These are phyloP conservation scores for Popillia japonica DNA, from an alignment of 1,140 invertebrate genomes.

Conservation along the genomic window DNA sequence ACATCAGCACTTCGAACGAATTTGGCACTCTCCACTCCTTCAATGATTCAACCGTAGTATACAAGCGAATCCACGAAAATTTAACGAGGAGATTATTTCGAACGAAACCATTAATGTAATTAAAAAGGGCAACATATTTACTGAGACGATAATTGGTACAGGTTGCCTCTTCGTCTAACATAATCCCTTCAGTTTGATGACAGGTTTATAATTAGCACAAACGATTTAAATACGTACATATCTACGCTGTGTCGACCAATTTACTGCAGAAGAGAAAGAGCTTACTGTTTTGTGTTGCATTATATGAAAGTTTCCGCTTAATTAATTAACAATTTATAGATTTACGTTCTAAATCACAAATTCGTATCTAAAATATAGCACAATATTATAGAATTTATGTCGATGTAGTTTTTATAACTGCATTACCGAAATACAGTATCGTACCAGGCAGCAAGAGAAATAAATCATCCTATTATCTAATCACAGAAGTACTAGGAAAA, in stretches of 20 bases:
- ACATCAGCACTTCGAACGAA: not conserved
- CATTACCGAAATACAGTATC: too few relatives aligned
- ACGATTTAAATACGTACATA: slow-evolving; percentile 18
- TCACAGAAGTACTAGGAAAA: too few relatives aligned
- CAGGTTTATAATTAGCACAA: slow-evolving; percentile 13
- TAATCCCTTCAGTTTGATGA: slow-evolving; percentile 24
- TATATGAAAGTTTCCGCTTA: too few relatives aligned
- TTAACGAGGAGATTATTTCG: slow-evolving; percentile 31
- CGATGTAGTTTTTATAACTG: too few relatives aligned
- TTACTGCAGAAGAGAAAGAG: too few relatives aligned
- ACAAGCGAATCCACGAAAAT: slow-evolving; percentile 13
- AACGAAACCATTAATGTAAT: slow-evolving; percentile 22
- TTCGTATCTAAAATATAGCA: too few relatives aligned
- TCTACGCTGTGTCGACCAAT: not conserved
- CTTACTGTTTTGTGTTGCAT: too few relatives aligned
- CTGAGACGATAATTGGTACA: slow-evolving; percentile 20
- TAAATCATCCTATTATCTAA: too few relatives aligned
- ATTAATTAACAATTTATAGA: too few relatives aligned
- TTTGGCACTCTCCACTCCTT: not conserved
- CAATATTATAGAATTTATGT: too few relatives aligned
- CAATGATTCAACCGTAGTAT: not conserved
- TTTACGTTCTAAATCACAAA: too few relatives aligned
- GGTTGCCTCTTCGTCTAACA: not conserved
- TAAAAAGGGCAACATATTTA: slow-evolving; percentile 27
- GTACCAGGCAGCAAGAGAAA: too few relatives aligned